Base-by-base conservation (phyloP, 2,797 vertebrate genomes). In the Eulemur coronatus region DNA sequence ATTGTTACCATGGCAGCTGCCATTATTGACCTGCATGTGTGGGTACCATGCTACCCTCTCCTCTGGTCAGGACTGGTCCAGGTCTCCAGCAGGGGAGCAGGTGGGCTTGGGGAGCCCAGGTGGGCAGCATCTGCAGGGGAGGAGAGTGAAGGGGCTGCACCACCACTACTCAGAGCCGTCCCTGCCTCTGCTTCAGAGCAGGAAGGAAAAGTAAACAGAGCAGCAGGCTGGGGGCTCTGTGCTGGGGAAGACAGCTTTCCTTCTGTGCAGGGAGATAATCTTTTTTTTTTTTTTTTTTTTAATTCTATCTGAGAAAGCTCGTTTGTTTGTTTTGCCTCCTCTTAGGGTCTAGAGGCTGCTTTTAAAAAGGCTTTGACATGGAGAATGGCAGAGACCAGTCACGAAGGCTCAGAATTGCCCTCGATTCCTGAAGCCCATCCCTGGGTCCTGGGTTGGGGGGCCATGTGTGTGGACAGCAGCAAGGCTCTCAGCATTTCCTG, bases 1-100 rank as follows among this genome's bases (percentile, higher is more conserved):
- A 10, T 7, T 1, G 0, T 30, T 59, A 38, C 4, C 3, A 2
- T 0, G 1, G 63, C 69, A 6, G 24, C 70, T 38, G 55, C 24
- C 48, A 2, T 17, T 18, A 33, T 0, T 15, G 65, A 48, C 52
- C 18, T 26, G 13, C 0, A 0, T 30, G 81, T 6, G 22, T 5
- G 12, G 38, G 80, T 11, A 7, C 30, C 28, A 10, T 1, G 10
- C 72, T 22, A 6, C 33, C 7, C 20, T 17, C 26, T 14, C 2
- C 46, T 12, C 38, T 41, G 33, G 2, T 41, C 30, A 22, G 92
- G 55, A 11, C 20, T 17, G 20, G 61, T 30, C n/a, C 41, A 4
- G 18, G 28, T 20, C 46, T 41, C 86, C 75, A 5, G n/a, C 4
- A 0, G 69, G 35, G 48, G 22, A 30, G 9, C 55, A 43, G 30